These are phyloP conservation scores for Monoplex corrugatus DNA, from an alignment of 2,888 invertebrate genomes.

Conservation along the genomic window DNA sequence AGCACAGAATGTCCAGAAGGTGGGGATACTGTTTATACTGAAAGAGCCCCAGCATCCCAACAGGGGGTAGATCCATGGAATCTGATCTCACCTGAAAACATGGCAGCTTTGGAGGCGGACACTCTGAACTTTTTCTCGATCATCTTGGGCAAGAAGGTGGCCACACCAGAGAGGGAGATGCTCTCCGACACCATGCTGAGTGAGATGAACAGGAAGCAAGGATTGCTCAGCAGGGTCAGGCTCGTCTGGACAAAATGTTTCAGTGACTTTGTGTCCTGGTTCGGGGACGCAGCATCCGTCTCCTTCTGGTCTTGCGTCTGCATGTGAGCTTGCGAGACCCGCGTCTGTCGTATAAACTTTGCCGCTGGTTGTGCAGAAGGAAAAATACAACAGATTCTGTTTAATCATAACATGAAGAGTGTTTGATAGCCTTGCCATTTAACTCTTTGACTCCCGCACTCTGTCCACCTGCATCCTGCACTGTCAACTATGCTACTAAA, in stretches of 20 bases:
- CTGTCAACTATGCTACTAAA: too few relatives aligned
- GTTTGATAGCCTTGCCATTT: too few relatives aligned
- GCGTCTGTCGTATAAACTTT: constrained; percentile 61
- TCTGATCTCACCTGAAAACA: constrained; percentile 85
- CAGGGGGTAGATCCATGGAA: too few relatives aligned
- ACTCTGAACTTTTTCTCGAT: constrained; percentile 89
- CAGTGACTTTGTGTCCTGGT: background rate
- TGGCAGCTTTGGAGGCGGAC: constrained; percentile 86
- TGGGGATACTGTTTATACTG: too few relatives aligned
- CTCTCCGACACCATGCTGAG: constrained; percentile 86
- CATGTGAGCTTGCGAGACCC: constrained; percentile 70
- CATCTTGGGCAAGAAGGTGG: constrained; percentile 89
- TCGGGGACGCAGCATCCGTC: background rate
- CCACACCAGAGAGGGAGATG: constrained; percentile 83
- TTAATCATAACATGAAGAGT: too few relatives aligned
- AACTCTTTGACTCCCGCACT: too few relatives aligned
- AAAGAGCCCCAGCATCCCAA: too few relatives aligned
- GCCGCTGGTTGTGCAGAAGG: constrained; percentile 70
- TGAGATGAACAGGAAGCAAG: constrained; percentile 85
- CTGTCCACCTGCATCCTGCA: too few relatives aligned
- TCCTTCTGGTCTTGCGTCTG: constrained; percentile 3
- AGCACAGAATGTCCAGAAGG: too few relatives aligned
- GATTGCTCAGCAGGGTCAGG: constrained; percentile 67
- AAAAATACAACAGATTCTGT: background rate
- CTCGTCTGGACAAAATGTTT: constrained; percentile 57